Base-by-base conservation (phyloP, 2,888 invertebrate genomes). In the Polyommatus iphigenia region DNA sequence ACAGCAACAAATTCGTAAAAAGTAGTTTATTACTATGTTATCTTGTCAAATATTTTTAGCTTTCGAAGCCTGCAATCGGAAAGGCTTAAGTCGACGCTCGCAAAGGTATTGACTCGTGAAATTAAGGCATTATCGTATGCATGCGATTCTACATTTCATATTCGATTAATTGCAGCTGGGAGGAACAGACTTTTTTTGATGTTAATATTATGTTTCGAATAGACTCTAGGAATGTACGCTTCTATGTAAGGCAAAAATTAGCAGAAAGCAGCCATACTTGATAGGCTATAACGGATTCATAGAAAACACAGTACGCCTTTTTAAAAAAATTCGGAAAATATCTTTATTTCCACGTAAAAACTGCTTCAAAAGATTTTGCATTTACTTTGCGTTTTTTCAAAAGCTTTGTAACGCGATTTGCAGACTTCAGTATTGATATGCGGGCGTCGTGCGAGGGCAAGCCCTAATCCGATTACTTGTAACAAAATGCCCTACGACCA, bases 401-500 rank as follows among this genome's bases (percentile, higher is more conserved):
- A 41, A 77, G 24, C 59, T 67, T 41, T 10, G 67, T 46, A 67
- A 46, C 62, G 76, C 62, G 41, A 71, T 77, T 77, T 77, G 77
- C 76, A 76, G 76, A 62, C 76, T 76, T 79, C 79, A 79, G 78
- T 88, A 87, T 90, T 90, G 89, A 83, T 90, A 90, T 90, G 87
- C 88, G 86, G 85, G 84, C 83, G 81, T 83, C 85, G 89, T 88
- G 84, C 86, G 87, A 88, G 87, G 87, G 88, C 87, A 88, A 85
- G 87, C 85, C 83, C 86, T 92, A 92, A 93, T 92, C 91, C 86
- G 91, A 91, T 92, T 92, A 92, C 85, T 86, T 90, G 91, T 90
- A 92, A 92, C 93, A 92, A 92, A 93, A 93, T 89, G 91, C 88
- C 87, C 85, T 86, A 85, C 85, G 86, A 78, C 81, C 81, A 82